Evolutionary conservation across 2,113 vertebrate species (phyloP), one percentile per base, ranked within the genome.

Genomic region (Lipophrys pholis): DNA sequence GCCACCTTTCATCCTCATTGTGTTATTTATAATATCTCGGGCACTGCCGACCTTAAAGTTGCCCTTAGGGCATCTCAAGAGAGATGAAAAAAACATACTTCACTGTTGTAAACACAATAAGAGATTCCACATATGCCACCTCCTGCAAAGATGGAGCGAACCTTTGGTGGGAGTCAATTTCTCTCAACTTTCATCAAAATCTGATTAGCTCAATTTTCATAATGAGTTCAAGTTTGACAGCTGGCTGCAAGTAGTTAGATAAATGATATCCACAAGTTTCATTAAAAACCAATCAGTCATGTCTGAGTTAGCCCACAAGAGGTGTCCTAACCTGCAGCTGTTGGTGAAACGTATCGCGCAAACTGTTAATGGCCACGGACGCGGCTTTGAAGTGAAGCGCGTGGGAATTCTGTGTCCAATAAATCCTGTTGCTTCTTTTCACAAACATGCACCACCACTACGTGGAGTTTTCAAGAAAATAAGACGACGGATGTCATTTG

Each of bases 1-100:
- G 38, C 54, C 67, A 73, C 65, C 86, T 89, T 84, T 88, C 76
- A 83, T 86, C 65, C 68, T 73, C 66, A 30, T 79, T 59, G 48
- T 73, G 80, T 85, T 91, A 89, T 87, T 90, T 89, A 87, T 87
- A 87, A 84, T 82, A 82, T 82, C 76, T 67, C 72, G 75, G 60
- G 86, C 81, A 79, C 54, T 11, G 43, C 65, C 83, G 46, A 73
- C 78, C 76, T 48, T 54, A 66, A 81, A 78, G 82, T 51, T 51
- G 40, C 70, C 77, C 83, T 11, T 51, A 48, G 58, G 81, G 52
- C 3, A 36, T 75, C 67, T 77, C 14, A 0, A 21, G 51, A 72
- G 69, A 66, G 12, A 7, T 6, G 15, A 15, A n/a, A 48, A 48
- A 63, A 77, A 72, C 53, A 77, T 7, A 53, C 62, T 58, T 2